These are phyloP conservation scores for Trachelus troglodyta DNA, from an alignment of 2,888 invertebrate genomes.

Conservation along the genomic window DNA sequence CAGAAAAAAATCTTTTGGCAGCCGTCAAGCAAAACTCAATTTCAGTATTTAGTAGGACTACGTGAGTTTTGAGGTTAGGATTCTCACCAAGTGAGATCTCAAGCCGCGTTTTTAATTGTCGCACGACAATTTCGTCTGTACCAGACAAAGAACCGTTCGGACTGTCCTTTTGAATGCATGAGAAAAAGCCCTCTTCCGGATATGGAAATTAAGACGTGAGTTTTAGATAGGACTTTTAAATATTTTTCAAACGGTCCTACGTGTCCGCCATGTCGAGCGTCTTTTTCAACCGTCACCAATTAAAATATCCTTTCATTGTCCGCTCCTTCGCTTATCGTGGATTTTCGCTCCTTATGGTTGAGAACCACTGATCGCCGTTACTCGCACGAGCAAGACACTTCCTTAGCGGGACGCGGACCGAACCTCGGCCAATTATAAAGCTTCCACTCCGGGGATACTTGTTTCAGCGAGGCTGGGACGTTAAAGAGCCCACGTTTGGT, in stretches of 20 bases:
- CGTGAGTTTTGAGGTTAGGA: background rate
- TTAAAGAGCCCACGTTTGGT: background rate
- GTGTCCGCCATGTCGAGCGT: background rate
- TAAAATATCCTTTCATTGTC: background rate
- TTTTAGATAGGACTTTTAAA: background rate
- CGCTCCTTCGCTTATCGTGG: background rate
- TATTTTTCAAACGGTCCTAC: background rate
- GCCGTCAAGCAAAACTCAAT: background rate
- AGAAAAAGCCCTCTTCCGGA: background rate
- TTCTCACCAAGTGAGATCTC: background rate
- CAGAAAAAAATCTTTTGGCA: background rate
- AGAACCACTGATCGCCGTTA: constrained; percentile 7
- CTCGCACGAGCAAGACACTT: constrained; percentile 8
- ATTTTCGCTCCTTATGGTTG: background rate
- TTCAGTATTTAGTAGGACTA: background rate
- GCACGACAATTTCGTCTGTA: background rate
- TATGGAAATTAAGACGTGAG: background rate
- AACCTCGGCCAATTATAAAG: constrained; percentile 7
- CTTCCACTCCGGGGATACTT: constrained; percentile 1
- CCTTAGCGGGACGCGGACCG: constrained; percentile 6
- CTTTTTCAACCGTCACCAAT: background rate
- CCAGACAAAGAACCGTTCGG: background rate
- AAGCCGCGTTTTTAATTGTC: background rate
- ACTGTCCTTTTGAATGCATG: background rate
- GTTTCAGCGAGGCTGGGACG: background rate